Base-by-base conservation (phyloP, 1,140 invertebrate genomes). In the Lithobius niger region DNA sequence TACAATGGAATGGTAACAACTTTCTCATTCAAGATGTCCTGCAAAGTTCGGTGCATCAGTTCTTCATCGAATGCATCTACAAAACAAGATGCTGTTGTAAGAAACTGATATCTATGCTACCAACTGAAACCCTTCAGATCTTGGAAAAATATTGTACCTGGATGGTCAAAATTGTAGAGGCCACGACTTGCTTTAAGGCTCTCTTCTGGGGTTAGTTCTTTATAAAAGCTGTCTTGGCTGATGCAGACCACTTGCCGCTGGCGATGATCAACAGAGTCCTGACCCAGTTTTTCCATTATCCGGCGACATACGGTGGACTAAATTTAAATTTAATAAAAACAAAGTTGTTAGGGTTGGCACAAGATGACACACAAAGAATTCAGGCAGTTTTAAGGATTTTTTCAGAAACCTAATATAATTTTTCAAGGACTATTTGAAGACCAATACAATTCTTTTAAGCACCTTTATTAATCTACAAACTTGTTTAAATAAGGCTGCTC, bases 101-200 rank as follows among this genome's bases (percentile, higher is more conserved):
- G n/a, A n/a, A n/a, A n/a, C n/a, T n/a, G n/a, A n/a, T n/a, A n/a
- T n/a, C n/a, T n/a, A n/a, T n/a, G n/a, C n/a, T n/a, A n/a, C n/a
- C 22, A 16, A 60, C 42, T 6, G 25, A 27, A 58, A n/a, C n/a
- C n/a, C n/a, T n/a, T 19, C 2, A 19, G 52, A 10, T 16, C 10
- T 52, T 52, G 15, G 13, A 51, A 22, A 52, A 52, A 36, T 10
- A 51, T 54, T 56, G 55, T 70, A 81, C 79, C 76, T 24, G 95
- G 95, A 76, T 99, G 95, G 73, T 99, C 95, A 74, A 98, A 99
- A 74, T 99, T 96, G 65, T 88, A 98, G 57, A 88, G 80, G 47
- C 95, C 94, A 64, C 85, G 84, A 50, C 82, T 78, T n/a, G 93
- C 94, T 66, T 83, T 82, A 0, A 79, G 64, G 64, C 83, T 83